Base-by-base conservation (phyloP, 2,888 invertebrate genomes). In the Watsonalla binaria region DNA sequence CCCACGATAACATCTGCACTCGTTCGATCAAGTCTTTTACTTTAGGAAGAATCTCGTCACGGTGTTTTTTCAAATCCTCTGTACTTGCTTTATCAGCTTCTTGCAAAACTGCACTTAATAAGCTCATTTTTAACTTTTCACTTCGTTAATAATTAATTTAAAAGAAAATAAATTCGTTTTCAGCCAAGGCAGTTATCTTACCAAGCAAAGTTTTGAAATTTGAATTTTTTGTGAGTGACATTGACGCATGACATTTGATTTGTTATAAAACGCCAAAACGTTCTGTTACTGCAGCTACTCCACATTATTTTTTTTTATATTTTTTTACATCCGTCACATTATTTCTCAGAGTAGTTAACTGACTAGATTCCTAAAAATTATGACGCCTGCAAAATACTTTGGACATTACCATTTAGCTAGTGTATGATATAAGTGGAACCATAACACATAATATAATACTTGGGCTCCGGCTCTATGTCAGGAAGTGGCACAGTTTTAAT, bases 1-100 rank as follows among this genome's bases (percentile, higher is more conserved):
- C 80, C 78, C 84, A 89, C 15, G 86, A 81, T 50, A 90, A 63
- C 66, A 87, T 75, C 70, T 89, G 84, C 14, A 85, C 66, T 58
- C 82, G 74, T 66, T 90, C 90, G 0, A 68, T 76, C 6, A 86
- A 54, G 55, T 88, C 86, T 75, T 79, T 82, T 55, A 89, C 45
- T 54, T 68, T 72, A 0, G 80, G 76, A 14, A 81, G 53, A 14
- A 90, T 57, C 58, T 77, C 76, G 62, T 85, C 80, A 33, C 78
- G 80, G 55, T 72, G 76, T 65, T 82, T 84, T 59, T 82, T 83
- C 11, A 79, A 62, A 6, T 89, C 83, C 52, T 80, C 80, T 2
- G 72, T 72, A 47, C 74, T 78, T 8, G 72, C 76, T 72, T 83
- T 85, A 45, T 84, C 76, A 6, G 79, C 84, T 66, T 86, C 87